Base-by-base conservation (phyloP, 1,140 invertebrate species). In the Atopsyche davidsoni region DNA sequence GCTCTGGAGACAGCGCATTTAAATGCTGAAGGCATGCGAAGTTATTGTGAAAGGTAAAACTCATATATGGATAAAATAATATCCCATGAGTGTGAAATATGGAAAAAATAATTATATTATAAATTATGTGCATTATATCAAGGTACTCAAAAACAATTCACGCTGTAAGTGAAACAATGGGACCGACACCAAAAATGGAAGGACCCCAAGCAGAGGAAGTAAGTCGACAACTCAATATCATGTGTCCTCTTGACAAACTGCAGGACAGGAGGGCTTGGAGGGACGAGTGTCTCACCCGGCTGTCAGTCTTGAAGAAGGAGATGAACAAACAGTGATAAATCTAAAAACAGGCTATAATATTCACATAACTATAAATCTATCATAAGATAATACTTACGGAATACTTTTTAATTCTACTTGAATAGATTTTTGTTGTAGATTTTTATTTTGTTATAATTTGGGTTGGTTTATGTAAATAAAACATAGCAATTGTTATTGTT, bases 1-100 rank as follows among this genome's bases (percentile, higher is more conserved):
- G 85, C 92, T 1, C 75, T 97, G 41, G 92, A 98, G 76, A 94
- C 92, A 0, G 88, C 89, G 16, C 93, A 96, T 73, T 76, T 98
- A 17, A 98, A 98, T 74, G 92, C 93, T 19, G 86, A 93, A 73
- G 93, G 92, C 78, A 79, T 79, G 70, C 66, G 67, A 28, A 76
- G 66, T 46, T 78, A 70, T 49, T 68, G 68, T 53, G 70, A 74
- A 58, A 65, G 70, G 70, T 72, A 41, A 52, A 19, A 28, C 25
- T n/a, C 25, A 7, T 28, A 7, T 6, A 28, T 7, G 6, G 25
- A 7, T 6, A 7, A n/a, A 28, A 7, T 6, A 28, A 28, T 28
- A 28, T n/a, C 6, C n/a, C 25, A 28, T 7, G 6, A 7, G 25
- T 28, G 25, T 28, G 6, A 28, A 28, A 28, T 7, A 28, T 7